Evolutionary conservation across 2,113 vertebrate species (phyloP).

Genomic region (Butorides virescens): DNA sequence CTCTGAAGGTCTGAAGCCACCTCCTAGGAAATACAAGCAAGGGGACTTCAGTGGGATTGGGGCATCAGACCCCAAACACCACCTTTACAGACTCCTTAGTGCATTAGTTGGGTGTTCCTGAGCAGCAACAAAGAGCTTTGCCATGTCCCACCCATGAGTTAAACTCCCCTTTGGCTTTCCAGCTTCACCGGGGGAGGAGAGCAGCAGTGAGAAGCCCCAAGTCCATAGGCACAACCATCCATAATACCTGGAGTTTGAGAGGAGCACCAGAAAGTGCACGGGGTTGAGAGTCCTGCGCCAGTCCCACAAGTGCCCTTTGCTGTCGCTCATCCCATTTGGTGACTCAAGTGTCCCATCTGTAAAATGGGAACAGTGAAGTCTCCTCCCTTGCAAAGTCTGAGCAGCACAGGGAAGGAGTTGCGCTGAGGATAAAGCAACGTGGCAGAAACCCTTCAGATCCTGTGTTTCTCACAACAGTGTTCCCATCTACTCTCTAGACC

Average conservation of each 20-base stretch:
- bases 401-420: neutral
- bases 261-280: neutral
- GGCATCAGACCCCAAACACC: neutral
- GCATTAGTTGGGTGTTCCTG: neutral
- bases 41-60: fast-evolving
- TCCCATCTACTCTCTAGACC: neutral
- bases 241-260: neutral
- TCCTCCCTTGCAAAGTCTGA: neutral
- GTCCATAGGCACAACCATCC: neutral
- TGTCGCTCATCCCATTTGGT: neutral
- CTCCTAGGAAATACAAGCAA: neutral
- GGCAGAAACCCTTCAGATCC: neutral
- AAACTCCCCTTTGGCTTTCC: neutral
- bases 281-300: fast-evolving
- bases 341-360: neutral
- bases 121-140: neutral
- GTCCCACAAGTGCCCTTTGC: neutral
- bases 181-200: neutral
- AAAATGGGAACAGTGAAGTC: neutral
- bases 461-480: fast-evolving
- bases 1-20: neutral
- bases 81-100: fast-evolving
- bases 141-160: neutral
- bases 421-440: fast-evolving
- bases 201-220: neutral